phyloP scores from a whole-genome alignment of 2,797 vertebrate species.

The Notamacropus eugenii region DNA sequence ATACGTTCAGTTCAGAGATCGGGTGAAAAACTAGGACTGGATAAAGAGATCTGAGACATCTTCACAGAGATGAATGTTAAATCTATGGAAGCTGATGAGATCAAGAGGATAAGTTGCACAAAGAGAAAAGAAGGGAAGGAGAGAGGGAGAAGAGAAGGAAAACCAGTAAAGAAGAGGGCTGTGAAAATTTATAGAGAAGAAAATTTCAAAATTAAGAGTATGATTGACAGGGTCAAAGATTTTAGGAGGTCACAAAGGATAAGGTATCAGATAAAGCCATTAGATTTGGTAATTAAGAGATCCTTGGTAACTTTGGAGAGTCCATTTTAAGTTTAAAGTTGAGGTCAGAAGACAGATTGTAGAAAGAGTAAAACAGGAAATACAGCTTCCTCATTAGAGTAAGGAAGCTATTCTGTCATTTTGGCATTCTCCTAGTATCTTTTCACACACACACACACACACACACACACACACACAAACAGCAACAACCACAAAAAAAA shows the following conservation, averaged over 20 bases:
- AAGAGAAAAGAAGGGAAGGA: neutral
- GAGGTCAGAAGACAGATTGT: neutral
- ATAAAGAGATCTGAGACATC: neutral
- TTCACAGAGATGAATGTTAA: neutral
- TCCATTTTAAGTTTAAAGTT: neutral
- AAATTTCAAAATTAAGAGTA: neutral
- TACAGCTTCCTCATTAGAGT: too few relatives aligned
- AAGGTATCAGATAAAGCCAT: neutral
- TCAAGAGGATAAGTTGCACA: neutral
- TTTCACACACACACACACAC: too few relatives aligned
- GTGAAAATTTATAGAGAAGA: neutral
- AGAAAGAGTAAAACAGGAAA: neutral
- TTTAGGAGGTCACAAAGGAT: neutral
- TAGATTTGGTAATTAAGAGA: neutral
- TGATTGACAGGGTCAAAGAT: neutral
- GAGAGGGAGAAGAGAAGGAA: neutral
- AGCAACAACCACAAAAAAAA: too few relatives aligned
- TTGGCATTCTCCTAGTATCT: too few relatives aligned
- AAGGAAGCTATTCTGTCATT: too few relatives aligned
- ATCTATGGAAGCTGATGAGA: neutral
- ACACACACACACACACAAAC: too few relatives aligned
- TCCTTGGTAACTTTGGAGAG: neutral
- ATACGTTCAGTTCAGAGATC: neutral
- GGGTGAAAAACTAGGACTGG: neutral
- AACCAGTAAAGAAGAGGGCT: neutral